Percentiles rank a stretch among this genome's conserved stretches.
Conservation (phyloP, 2,113 vertebrate species). For the Limanda limanda region DNA sequence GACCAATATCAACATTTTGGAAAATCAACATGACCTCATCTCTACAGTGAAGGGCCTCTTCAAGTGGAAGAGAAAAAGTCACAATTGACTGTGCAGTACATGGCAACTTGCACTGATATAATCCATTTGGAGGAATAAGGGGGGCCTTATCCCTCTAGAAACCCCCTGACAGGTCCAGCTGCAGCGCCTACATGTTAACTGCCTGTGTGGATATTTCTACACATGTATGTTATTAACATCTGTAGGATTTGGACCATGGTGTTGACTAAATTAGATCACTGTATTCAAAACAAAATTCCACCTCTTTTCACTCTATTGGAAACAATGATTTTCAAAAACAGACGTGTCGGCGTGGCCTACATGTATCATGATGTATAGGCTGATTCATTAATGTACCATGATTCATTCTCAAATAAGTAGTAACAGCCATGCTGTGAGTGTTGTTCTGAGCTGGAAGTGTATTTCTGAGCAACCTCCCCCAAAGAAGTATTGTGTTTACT, state of each 20-base stretch:
- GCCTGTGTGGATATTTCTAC: neutral
- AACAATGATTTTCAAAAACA: too few species aligned
- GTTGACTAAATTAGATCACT: too few species aligned
- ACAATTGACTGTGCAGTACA: neutral
- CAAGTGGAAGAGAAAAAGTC: conserved; percentile 23
- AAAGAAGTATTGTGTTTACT: too few species aligned
- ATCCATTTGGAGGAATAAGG: conserved; percentile 2
- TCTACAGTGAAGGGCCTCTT: conserved; percentile 1
- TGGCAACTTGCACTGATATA: conserved; percentile 1
- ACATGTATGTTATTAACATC: too few species aligned
- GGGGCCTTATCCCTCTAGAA: conserved; percentile 4
- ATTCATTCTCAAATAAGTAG: neutral
- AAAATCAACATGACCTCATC: conserved; percentile 34
- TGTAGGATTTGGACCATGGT: too few species aligned
- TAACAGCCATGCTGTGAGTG: neutral
- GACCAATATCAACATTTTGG: neutral
- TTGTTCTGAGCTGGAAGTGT: neutral
- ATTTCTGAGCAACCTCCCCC: too few species aligned
- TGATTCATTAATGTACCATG: neutral
- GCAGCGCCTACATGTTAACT: conserved; percentile 43
- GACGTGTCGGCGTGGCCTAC: too few species aligned
- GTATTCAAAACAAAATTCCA: too few species aligned
- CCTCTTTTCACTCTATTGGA: too few species aligned
- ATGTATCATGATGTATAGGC: too few species aligned
- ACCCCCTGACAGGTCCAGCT: conserved; percentile 29